A percentile compares a stretch with the other conserved stretches of the same genome.
Conservation (phyloP, 2,888 invertebrate genomes). For the Chirona hameri region DNA sequence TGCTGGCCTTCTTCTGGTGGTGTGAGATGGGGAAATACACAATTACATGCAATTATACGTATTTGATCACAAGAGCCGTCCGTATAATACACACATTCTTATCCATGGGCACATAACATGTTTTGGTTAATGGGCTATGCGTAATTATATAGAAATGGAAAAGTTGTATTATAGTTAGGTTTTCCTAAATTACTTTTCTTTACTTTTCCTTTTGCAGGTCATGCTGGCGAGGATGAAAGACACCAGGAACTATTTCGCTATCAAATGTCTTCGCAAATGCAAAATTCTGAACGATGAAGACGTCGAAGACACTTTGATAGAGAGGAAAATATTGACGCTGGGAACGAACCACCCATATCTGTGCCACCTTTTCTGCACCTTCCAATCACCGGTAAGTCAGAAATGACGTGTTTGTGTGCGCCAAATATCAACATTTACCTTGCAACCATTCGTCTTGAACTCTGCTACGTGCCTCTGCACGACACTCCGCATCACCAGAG, state of each 20-base stretch:
- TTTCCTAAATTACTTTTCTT: not conserved
- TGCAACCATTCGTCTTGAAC: not conserved
- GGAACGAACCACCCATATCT: constrained; percentile 96
- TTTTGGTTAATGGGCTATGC: not conserved
- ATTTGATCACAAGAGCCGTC: not conserved
- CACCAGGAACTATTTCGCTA: constrained; percentile 90
- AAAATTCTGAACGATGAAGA: constrained; percentile 98
- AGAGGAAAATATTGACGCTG: constrained; percentile 90
- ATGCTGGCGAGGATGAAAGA: constrained; percentile 89
- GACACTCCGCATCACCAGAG: not conserved
- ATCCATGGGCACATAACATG: not conserved
- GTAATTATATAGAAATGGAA: not conserved
- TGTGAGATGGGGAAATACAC: no score
- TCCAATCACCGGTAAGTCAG: constrained; percentile 72
- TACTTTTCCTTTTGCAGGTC: constrained; percentile 46
- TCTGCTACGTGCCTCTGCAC: no score
- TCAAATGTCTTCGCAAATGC: constrained; percentile 97
- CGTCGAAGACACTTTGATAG: constrained; percentile 96
- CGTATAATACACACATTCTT: not conserved
- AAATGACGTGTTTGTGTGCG: not conserved
- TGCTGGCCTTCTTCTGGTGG: no score
- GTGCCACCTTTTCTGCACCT: constrained; percentile 96
- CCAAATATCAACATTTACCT: not conserved
- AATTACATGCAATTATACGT: no score
- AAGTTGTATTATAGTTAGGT: not conserved